Percentiles rank a stretch among this genome's conserved stretches.
phyloP scores from a whole-genome alignment of 2,888 invertebrate genomes.

The Eretmocerus hayati region DNA sequence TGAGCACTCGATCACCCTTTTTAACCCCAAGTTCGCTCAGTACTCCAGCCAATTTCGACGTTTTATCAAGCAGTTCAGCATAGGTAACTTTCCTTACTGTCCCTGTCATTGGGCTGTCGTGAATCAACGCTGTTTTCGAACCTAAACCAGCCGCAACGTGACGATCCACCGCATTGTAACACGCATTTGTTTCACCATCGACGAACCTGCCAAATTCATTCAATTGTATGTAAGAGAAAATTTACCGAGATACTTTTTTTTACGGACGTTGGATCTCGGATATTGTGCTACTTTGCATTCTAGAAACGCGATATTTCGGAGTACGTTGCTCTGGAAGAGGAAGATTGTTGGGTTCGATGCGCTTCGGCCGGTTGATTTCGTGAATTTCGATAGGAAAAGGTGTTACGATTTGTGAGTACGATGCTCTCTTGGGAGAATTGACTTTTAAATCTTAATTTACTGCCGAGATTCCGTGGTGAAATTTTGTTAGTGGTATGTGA shows the following conservation, averaged over 20 bases:
- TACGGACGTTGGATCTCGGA: too few relatives aligned
- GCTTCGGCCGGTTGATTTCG: too few relatives aligned
- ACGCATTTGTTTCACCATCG: slow-evolving; percentile 87
- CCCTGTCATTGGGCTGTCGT: slow-evolving; percentile 84
- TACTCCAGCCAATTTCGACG: slow-evolving; percentile 72
- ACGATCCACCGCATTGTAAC: slow-evolving; percentile 87
- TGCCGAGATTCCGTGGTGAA: too few relatives aligned
- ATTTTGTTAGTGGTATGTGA: too few relatives aligned
- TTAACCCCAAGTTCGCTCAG: slow-evolving; percentile 69
- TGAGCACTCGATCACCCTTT: slow-evolving; percentile 78
- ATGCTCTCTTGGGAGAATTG: too few relatives aligned
- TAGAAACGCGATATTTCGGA: too few relatives aligned
- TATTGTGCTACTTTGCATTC: too few relatives aligned
- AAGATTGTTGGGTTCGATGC: too few relatives aligned
- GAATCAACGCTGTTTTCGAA: slow-evolving; percentile 72
- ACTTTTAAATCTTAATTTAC: too few relatives aligned
- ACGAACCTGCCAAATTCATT: slow-evolving; percentile 80
- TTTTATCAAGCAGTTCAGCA: slow-evolving; percentile 71
- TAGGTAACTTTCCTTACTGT: slow-evolving; percentile 73
- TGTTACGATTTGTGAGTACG: too few relatives aligned
- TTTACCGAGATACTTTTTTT: not conserved
- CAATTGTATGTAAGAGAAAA: slow-evolving; percentile 5
- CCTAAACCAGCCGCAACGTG: slow-evolving; percentile 78
- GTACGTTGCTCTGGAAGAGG: too few relatives aligned
- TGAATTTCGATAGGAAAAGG: too few relatives aligned